A percentile compares a stretch with the other conserved stretches of the same genome.
phyloP scores from a whole-genome alignment of 2,888 invertebrate species.

The Ganaspis brasiliensis region DNA sequence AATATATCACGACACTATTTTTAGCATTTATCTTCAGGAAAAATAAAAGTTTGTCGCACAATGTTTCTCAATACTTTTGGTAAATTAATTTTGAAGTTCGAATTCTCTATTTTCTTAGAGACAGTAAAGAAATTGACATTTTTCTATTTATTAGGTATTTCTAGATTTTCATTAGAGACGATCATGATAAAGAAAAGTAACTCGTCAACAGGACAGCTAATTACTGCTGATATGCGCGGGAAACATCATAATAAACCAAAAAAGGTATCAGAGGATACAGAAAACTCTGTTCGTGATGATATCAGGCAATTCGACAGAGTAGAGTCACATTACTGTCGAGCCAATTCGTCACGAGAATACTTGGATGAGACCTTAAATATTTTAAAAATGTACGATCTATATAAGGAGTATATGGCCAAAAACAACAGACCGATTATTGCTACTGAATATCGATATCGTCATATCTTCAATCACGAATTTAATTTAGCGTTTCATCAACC shows the following conservation, averaged over 20 bases:
- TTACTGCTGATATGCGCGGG: background rate
- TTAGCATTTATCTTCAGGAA: no score
- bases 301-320: background rate
- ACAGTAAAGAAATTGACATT: no score
- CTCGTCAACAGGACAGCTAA: background rate
- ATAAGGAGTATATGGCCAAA: conserved; percentile 32
- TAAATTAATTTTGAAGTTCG: no score
- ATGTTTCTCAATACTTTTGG: no score
- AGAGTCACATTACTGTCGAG: background rate
- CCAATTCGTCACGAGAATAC: background rate
- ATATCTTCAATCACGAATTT: conserved; percentile 44
- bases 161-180: background rate
- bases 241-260: background rate
- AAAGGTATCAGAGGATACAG: background rate
- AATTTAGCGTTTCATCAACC: conserved; percentile 49
- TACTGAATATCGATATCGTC: conserved; percentile 30
- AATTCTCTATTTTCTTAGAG: no score
- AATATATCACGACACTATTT: no score
- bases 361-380: conserved; percentile 6
- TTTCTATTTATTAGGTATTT: background rate
- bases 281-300: background rate
- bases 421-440: conserved; percentile 11
- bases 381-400: conserved; percentile 46
- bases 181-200: background rate
- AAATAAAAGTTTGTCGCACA: no score